Conservation (phyloP, 1,140 invertebrate species). For the Macrotrachela quadricornifera region DNA sequence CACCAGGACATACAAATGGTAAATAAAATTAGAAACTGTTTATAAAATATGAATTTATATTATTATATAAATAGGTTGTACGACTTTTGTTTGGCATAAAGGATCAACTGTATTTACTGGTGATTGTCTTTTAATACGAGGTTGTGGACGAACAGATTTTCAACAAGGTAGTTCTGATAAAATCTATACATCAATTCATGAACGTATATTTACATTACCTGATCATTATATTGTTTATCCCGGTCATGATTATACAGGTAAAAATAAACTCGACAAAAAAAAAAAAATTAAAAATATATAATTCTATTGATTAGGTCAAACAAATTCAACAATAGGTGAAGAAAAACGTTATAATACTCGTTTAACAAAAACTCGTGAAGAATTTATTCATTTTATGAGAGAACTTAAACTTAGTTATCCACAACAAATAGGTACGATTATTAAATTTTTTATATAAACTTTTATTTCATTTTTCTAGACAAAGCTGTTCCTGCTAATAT, state of each 20-base stretch:
- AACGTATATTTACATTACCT: slow-evolving; percentile 66
- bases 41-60: no score
- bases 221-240: slow-evolving; percentile 63
- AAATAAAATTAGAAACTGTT: no score
- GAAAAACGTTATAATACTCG: slow-evolving; percentile 68
- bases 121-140: slow-evolving; percentile 69
- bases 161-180: slow-evolving; percentile 42
- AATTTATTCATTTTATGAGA: slow-evolving; percentile 71
- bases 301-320: slow-evolving; percentile 35
- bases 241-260: slow-evolving; percentile 78
- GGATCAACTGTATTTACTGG: slow-evolving; percentile 68
- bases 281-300: background rate
- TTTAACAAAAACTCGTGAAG: slow-evolving; percentile 52
- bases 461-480: slow-evolving; percentile 44
- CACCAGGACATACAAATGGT: slow-evolving; percentile 81
- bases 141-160: slow-evolving; percentile 43
- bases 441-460: no score
- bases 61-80: slow-evolving; percentile 36
- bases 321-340: slow-evolving; percentile 59
- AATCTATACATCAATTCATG: slow-evolving; percentile 70
- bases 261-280: background rate
- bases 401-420: slow-evolving; percentile 72
- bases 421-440: slow-evolving; percentile 45
- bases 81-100: slow-evolving; percentile 46
- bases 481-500: slow-evolving; percentile 58